Evolutionary conservation across 2,113 vertebrate species (phyloP).

Genomic region (Bungarus multicinctus): DNA sequence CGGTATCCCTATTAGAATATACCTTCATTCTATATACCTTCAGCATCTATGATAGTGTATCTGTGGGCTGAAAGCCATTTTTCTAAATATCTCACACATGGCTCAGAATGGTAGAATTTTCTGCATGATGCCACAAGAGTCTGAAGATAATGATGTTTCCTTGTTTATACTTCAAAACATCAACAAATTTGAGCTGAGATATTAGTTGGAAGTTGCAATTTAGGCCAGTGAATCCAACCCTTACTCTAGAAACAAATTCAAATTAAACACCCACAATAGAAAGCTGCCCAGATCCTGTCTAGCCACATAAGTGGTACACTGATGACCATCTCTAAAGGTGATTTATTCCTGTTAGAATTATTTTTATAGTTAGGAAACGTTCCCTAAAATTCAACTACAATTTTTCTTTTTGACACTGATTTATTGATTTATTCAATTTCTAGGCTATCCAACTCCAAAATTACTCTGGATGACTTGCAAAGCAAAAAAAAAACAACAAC

Average conservation of each 20-base stretch:
- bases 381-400: background rate
- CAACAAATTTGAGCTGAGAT: background rate
- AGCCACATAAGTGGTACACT: background rate
- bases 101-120: background rate
- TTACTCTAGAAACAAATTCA: background rate
- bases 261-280: background rate
- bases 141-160: background rate
- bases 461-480: background rate
- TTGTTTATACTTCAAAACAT: background rate
- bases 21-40: too few species aligned
- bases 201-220: background rate
- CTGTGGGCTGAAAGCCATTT: background rate
- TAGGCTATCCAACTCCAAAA: background rate
- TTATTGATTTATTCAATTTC: background rate
- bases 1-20: background rate
- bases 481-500: background rate
- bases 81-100: background rate
- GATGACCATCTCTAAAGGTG: background rate
- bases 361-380: background rate
- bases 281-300: background rate
- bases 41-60: background rate
- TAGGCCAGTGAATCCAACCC: background rate
- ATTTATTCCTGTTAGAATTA: background rate
- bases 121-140: background rate
- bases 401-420: background rate